Percentiles rank a stretch among this genome's conserved stretches.
Conservation (phyloP, 2,888 invertebrate species). For the Scotopteryx bipunctaria region DNA sequence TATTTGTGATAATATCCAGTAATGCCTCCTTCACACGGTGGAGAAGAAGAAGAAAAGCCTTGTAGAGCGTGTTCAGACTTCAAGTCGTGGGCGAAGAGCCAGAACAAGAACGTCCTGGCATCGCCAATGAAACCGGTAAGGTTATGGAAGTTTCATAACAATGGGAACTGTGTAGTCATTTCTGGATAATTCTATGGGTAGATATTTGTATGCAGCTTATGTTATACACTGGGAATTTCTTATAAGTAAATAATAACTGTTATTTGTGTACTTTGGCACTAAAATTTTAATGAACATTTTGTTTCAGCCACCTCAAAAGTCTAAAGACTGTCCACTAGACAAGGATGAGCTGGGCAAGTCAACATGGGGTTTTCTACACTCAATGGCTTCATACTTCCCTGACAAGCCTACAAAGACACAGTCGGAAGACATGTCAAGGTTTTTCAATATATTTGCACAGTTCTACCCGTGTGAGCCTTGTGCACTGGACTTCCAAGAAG, state of each 20-base stretch:
- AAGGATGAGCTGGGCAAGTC: slow-evolving; percentile 89
- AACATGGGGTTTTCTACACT: slow-evolving; percentile 97
- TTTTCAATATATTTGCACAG: slow-evolving; percentile 92
- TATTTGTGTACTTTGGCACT: too few species aligned
- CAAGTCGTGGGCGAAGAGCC: slow-evolving; percentile 87
- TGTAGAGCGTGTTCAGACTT: slow-evolving; percentile 89
- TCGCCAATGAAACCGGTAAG: slow-evolving; percentile 56
- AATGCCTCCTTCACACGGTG: slow-evolving; percentile 62
- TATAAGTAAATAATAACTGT: too few species aligned
- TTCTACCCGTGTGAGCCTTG: slow-evolving; percentile 97
- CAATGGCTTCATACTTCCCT: slow-evolving; percentile 98
- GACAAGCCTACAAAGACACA: slow-evolving; percentile 89
- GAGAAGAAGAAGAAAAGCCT: slow-evolving; percentile 79
- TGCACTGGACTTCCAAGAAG: slow-evolving; percentile 92
- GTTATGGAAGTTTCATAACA: slow-evolving; percentile 46
- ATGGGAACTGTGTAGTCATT: slow-evolving; percentile 24
- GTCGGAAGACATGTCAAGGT: slow-evolving; percentile 89
- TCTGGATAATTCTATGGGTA: slow-evolving; percentile 23
- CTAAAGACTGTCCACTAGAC: slow-evolving; percentile 88
- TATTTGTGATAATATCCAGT: slow-evolving; percentile 34
- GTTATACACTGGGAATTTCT: too few species aligned
- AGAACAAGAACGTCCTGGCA: slow-evolving; percentile 64
- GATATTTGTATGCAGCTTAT: too few species aligned
- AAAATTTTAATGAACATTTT: too few species aligned
- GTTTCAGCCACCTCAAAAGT: slow-evolving; percentile 43